Evolutionary conservation across 1,140 invertebrate species (phyloP).

Genomic region (Oreohelix idahoensis): DNA sequence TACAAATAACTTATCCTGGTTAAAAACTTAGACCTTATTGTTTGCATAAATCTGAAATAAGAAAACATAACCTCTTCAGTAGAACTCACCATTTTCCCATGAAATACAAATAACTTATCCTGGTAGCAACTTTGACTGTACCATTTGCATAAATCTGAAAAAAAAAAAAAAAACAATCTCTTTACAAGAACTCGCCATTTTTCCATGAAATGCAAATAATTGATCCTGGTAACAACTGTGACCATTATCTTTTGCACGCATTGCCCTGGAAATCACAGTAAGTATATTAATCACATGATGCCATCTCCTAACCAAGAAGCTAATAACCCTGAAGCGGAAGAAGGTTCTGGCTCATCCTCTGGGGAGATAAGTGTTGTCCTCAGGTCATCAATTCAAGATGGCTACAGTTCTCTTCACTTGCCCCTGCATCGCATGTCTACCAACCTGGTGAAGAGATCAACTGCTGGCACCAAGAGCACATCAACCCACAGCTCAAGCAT

Average conservation of each 20-base stretch:
- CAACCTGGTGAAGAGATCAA: conserved; percentile 10
- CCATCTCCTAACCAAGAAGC: conserved; percentile 52
- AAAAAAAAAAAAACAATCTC: too few species aligned
- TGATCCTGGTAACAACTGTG: neutral
- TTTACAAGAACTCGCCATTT: too few species aligned
- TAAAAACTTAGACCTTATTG: too few species aligned
- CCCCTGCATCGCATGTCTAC: conserved; percentile 32
- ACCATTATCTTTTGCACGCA: neutral
- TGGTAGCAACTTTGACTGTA: too few species aligned
- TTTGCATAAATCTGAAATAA: too few species aligned
- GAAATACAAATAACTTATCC: too few species aligned
- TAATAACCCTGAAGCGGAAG: conserved; percentile 38
- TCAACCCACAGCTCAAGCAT: conserved; percentile 39
- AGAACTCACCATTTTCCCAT: too few species aligned
- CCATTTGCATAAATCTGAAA: too few species aligned
- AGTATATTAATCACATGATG: conserved; percentile 56
- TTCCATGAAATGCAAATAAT: too few species aligned
- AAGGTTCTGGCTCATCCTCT: conserved; percentile 30
- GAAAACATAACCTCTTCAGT: too few species aligned
- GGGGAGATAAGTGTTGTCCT: conserved; percentile 28
- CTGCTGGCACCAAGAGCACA: neutral
- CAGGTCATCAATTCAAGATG: conserved; percentile 19
- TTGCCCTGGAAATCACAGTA: conserved; percentile 47
- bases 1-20: too few species aligned
- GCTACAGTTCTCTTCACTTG: conserved; percentile 18